Conservation (phyloP, 2,113 vertebrate species). For the Cyrtonyx montezumae region DNA sequence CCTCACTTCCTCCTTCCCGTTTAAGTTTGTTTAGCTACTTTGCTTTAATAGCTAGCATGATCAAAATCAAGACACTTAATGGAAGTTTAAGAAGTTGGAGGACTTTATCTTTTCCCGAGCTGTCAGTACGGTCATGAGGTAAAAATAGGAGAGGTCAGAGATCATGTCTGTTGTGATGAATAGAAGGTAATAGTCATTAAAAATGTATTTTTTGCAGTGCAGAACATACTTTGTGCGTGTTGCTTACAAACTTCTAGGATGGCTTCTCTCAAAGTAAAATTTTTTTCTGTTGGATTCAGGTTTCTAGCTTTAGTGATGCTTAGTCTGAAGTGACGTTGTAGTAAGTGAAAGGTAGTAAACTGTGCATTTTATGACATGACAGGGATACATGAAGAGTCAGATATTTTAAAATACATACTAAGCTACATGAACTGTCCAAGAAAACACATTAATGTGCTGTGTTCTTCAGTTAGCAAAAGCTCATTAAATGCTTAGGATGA, state of each 20-base stretch:
- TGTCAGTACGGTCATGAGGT: background rate
- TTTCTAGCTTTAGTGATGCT: background rate
- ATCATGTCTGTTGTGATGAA: fast-evolving
- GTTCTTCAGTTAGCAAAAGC: background rate
- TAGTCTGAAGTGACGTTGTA: background rate
- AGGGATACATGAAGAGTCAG: background rate
- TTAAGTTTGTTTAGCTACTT: background rate
- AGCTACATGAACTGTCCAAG: background rate
- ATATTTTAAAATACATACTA: background rate
- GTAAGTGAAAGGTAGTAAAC: background rate
- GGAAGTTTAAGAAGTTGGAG: background rate
- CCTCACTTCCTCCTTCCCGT: background rate
- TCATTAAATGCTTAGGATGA: background rate
- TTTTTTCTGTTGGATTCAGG: background rate
- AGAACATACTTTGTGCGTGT: background rate
- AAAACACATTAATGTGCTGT: fast-evolving
- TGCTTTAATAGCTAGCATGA: background rate
- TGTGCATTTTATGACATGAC: background rate
- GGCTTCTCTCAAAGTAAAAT: background rate
- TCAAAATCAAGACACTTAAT: background rate
- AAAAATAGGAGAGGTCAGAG: background rate
- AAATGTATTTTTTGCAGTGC: background rate
- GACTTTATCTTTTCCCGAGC: background rate
- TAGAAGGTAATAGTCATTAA: background rate
- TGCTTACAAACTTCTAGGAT: background rate